Percentiles rank a stretch among this genome's conserved stretches.
Evolutionary conservation across 2,888 invertebrate species (phyloP).

Genomic region (Agrenia bidenticulata): DNA sequence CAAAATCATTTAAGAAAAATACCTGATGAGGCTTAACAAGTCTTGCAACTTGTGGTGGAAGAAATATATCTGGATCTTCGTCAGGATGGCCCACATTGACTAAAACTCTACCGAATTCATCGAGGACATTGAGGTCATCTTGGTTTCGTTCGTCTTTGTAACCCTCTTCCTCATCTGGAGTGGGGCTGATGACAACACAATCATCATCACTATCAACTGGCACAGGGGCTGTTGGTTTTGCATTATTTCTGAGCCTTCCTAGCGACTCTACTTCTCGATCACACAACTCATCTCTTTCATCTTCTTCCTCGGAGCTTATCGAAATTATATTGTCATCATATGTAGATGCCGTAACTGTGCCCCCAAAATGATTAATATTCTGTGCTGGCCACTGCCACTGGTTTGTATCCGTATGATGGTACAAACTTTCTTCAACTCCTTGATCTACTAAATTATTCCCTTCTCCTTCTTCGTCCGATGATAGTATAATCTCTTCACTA

Average conservation of each 20-base stretch:
- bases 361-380: background rate
- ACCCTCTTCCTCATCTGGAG: conserved; percentile 76
- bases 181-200: conserved; percentile 77
- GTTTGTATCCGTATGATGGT: conserved; percentile 1
- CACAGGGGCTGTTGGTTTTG: conserved; percentile 55
- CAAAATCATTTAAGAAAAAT: too few relatives aligned
- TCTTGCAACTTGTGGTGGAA: conserved; percentile 83
- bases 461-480: conserved; percentile 47
- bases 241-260: background rate
- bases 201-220: conserved; percentile 80
- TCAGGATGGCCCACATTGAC: conserved; percentile 92
- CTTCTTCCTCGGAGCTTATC: conserved; percentile 40
- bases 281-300: conserved; percentile 21
- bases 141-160: conserved; percentile 83
- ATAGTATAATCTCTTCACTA: conserved; percentile 40
- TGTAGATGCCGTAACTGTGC: conserved; percentile 1
- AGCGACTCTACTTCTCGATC: background rate
- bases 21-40: conserved; percentile 96
- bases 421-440: too few relatives aligned
- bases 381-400: background rate
- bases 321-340: conserved; percentile 23
- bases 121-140: conserved; percentile 85
- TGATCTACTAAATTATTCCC: background rate
- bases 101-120: conserved; percentile 85
- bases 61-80: conserved; percentile 84